Base-by-base conservation (phyloP, 2,888 invertebrate species). In the Fissipunctia ypsillon region DNA sequence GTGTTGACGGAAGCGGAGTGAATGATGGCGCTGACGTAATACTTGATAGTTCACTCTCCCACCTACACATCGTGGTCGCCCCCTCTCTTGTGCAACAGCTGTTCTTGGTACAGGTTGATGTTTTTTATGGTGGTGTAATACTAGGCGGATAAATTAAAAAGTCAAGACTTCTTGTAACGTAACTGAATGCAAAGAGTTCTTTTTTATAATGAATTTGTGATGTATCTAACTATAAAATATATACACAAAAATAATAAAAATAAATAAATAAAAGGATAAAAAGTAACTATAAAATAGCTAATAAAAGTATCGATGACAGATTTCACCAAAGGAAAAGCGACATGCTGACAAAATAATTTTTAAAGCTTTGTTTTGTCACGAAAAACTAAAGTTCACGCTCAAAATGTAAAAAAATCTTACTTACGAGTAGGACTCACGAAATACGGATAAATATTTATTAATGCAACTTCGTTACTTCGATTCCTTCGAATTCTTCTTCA, bases 61-160 rank as follows among this genome's bases (percentile, higher is more conserved):
- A 31, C 71, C 57, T 50, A 43, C 28, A 48, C 50, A 19, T 31
- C 9, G 52, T 67, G 31, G 48, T n/a, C 31, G 41, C 60, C 81
- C 77, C 86, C 80, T 73, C 79, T 69, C 70, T 76, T 72, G 76
- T 67, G 71, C 68, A 43, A 73, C 69, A 56, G 48, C 65, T 41
- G 19, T 59, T 66, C 48, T 4, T 22, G 57, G 57, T 92, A 95
- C 93, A 94, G 93, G 91, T 68, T 92, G 94, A 67, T 93, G 88
- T 86, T 71, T 87, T n/a, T 85, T 79, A 70, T 35, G 7, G 1
- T 3, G n/a, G 5, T 2, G n/a, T 16, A 3, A 67, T 91, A 76
- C 88, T 84, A 93, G 50, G 54, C 92, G 87, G 74, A 88, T 63
- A 67, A 91, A 84, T 93, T 88, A n/a, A 80, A 76, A 72, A 80